phyloP scores from a whole-genome alignment of 2,113 vertebrate genomes.

The Tragelaphus imberbis region DNA sequence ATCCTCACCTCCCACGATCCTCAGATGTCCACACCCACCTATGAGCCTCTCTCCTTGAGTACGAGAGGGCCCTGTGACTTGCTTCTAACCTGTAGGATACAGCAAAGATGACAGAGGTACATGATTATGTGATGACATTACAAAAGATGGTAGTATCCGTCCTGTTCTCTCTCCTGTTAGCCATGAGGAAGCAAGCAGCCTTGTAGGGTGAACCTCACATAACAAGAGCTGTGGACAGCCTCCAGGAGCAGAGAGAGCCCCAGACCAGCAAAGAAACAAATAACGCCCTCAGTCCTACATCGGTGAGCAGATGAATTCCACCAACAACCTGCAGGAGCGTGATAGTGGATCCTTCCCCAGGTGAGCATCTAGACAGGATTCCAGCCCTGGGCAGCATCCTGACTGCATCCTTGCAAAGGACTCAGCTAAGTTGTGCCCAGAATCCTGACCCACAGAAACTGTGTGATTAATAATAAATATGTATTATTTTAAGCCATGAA shows the following conservation, averaged over 20 bases:
- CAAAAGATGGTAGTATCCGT: background rate
- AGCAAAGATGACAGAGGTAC: background rate
- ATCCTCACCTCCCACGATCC: background rate
- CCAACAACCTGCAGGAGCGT: background rate
- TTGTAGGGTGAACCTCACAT: background rate
- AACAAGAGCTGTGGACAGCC: background rate
- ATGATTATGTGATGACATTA: background rate
- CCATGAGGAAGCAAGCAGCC: background rate
- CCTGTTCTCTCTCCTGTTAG: background rate
- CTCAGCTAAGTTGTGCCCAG: background rate
- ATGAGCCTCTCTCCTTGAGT: background rate
- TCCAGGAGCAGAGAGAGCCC: background rate
- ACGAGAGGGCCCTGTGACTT: background rate
- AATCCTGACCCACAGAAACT: background rate
- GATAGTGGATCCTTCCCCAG: background rate
- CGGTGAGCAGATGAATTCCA: background rate
- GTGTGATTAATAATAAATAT: background rate
- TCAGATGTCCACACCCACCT: background rate
- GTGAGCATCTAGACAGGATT: background rate
- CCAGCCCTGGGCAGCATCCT: background rate
- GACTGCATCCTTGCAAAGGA: background rate
- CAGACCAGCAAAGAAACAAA: background rate
- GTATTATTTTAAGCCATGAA: background rate
- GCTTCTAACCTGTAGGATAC: background rate
- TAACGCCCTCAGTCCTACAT: background rate